A percentile compares a stretch with the other conserved stretches of the same genome.
These are phyloP conservation scores for Lucifuga dentata DNA, from an alignment of 2,113 vertebrate species.

Conservation along the genomic window DNA sequence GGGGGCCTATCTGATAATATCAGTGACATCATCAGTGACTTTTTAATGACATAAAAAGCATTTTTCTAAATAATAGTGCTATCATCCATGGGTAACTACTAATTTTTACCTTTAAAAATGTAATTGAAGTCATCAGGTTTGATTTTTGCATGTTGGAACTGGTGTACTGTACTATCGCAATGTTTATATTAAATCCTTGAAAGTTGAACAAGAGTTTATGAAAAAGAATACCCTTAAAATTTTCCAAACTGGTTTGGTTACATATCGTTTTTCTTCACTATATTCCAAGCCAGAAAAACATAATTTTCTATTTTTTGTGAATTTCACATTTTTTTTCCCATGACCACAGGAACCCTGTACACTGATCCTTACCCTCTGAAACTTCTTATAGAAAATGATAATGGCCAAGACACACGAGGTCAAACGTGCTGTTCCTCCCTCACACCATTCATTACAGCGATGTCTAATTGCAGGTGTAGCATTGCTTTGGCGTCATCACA, in stretches of 20 bases:
- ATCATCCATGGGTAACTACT: too few species aligned
- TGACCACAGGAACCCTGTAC: not conserved
- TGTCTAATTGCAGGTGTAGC: conserved; percentile 71
- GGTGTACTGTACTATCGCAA: too few species aligned
- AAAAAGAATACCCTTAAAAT: not conserved
- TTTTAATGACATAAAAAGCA: too few species aligned
- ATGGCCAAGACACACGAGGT: conserved; percentile 46
- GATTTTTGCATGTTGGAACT: too few species aligned
- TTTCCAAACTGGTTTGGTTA: not conserved
- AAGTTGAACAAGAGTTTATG: not conserved
- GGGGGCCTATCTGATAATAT: too few species aligned
- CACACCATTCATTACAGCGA: conserved; percentile 42
- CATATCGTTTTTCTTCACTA: conserved; percentile 5
- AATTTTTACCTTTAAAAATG: too few species aligned
- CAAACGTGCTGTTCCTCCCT: conserved; percentile 54
- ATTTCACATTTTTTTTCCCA: not conserved
- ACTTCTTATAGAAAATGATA: conserved; percentile 38
- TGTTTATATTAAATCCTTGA: too few species aligned
- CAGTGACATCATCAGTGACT: too few species aligned
- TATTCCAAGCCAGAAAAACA: conserved; percentile 3
- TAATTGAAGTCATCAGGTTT: too few species aligned
- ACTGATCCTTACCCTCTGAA: conserved; percentile 15
- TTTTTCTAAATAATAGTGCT: too few species aligned
- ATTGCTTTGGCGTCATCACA: conserved; percentile 52
- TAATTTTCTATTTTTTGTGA: not conserved